Base-by-base conservation (phyloP, 2,888 invertebrate species). In the Apodemia zela region DNA sequence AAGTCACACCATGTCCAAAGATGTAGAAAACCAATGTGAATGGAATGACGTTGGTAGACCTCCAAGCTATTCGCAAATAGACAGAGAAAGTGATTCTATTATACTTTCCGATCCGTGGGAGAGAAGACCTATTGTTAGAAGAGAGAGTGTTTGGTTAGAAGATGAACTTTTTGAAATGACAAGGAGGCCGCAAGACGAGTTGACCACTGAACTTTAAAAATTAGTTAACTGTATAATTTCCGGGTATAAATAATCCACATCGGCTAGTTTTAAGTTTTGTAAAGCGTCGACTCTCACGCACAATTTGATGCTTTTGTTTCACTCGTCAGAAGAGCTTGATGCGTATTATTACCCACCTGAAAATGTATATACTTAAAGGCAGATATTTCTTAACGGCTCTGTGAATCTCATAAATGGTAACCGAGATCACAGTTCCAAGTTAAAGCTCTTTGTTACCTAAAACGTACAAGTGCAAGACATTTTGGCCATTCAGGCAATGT, bases 151-250 rank as follows among this genome's bases (percentile, higher is more conserved):
- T 60, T 95, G 95, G 93, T 83, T 95, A 65, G 96, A 96, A 76
- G 96, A 97, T 76, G 97, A 97, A 84, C 95, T 96, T 78, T 95
- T 95, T 74, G 95, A 96, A 79, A 93, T 97, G 82, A 96, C 96
- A 65, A 96, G 96, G 83, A 93, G 97, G 75, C 97, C 97, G 60
- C 97, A 97, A 87, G 97, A 97, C 85, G 97, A 97, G 89, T 95
- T 97, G 73, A 97, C 97, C 76, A 97, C 97, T 75, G 97, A 97
- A 93, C 93, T 96, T 84, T 97, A 91, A 87, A 66, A n/a, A 8
- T 25, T 47, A 10, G 17, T 6, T 47, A 8, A 17, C 2, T 47
- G 2, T 42, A n/a, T 45, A 47, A 1, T 47, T 17, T 47, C 8
- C 47, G 8, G 47, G n/a, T 17, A 47, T 47, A 8, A 47, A 47